Base-by-base conservation (phyloP, 2,888 invertebrate species). In the Aspidapion aeneum region DNA sequence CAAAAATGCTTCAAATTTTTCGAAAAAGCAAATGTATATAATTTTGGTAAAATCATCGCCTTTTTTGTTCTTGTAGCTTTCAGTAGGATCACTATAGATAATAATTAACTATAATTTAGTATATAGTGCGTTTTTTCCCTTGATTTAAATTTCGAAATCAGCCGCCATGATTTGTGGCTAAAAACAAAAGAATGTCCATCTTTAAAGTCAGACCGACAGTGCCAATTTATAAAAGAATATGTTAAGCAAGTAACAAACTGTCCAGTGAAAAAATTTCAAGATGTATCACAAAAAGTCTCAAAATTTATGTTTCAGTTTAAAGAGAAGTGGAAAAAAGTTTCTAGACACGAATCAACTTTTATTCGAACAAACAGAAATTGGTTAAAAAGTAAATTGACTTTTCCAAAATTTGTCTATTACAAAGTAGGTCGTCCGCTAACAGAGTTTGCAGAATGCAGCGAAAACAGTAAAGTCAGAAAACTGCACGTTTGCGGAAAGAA, bases 391-490 rank as follows among this genome's bases (percentile, higher is more conserved):
- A 57, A 20, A 57, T 20, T 57, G 1, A 17, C n/a, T 2, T 57
- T 57, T 57, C 17, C 21, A 9, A 57, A 19, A 18, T 57, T 21
- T 21, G 22, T 9, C 16, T 5, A 7, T 57, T 21, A 57, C 19
- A 57, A 57, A 57, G 17, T 57, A 21, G 57, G 21, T 20, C 57
- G 57, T 20, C 57, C 21, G 17, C 17, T 7, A 35, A 35, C 35
- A 35, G 17, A 57, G 19, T 57, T 57, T 57, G 17, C 22, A 21
- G 12, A n/a, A 21, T 21, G 22, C 17, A 20, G 21, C 17, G 57
- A 57, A 57, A 20, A 22, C 22, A 57, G 20, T 21, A 57, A 57
- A 22, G 57, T 21, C 57, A 57, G 22, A 57, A 57, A 20, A 57
- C 57, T 57, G 57, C 57, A 9, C 17, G 22, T 57, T 21, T 21